Evolutionary conservation across 2,797 vertebrate species (phyloP).

Genomic region (Sciaenops ocellatus): DNA sequence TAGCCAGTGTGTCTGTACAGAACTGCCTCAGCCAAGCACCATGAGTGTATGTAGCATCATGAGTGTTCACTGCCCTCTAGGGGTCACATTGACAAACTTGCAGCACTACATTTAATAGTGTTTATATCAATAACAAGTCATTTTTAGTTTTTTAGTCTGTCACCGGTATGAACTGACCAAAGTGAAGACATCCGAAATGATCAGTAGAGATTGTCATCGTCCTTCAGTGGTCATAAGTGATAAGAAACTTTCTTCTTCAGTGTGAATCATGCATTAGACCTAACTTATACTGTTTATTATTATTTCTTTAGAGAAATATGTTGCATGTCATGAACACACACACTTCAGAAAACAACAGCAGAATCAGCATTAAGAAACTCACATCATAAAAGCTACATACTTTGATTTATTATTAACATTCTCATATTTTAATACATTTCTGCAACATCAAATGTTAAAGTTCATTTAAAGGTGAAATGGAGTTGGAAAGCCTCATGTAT

Average conservation of each 20-base stretch:
- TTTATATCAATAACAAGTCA: not conserved
- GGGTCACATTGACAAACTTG: not conserved
- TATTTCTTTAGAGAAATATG: not conserved
- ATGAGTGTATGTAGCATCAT: slow-evolving; percentile 2
- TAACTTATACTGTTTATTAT: not conserved
- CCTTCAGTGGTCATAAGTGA: not conserved
- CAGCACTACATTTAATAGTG: not conserved
- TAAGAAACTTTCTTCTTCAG: not conserved
- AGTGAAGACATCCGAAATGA: not conserved
- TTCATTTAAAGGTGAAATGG: not conserved
- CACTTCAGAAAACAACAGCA: not conserved
- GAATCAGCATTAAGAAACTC: not conserved
- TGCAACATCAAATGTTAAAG: not conserved
- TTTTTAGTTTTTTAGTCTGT: not conserved
- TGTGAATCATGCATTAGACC: not conserved
- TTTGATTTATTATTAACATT: too few species aligned
- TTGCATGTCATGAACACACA: not conserved
- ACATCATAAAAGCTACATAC: too few species aligned
- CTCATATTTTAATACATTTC: not conserved
- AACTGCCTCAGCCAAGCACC: too few species aligned
- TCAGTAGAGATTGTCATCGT: not conserved
- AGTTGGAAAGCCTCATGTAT: not conserved
- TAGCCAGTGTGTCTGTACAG: too few species aligned
- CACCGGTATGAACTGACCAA: too few species aligned
- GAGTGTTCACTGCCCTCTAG: slow-evolving; percentile 17